Evolutionary conservation across 2,113 vertebrate species (phyloP).

Genomic region (Zosterops borbonicus): DNA sequence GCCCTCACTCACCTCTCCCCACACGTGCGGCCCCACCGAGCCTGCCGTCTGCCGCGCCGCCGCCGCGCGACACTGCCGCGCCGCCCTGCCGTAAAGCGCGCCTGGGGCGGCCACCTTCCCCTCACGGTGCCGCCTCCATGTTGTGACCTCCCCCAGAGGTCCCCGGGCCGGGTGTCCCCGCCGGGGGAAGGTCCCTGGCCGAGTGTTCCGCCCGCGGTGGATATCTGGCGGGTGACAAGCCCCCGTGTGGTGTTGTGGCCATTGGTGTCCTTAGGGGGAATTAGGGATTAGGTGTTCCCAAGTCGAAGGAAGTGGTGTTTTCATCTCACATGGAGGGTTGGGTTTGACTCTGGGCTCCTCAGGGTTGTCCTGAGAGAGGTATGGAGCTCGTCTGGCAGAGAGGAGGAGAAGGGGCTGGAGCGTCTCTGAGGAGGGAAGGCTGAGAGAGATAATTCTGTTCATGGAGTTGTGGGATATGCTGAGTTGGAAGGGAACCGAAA

Average conservation of each 20-base stretch:
- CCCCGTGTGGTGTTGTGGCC: too few relatives aligned
- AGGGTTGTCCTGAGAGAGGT: neutral
- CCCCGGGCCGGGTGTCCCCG: too few relatives aligned
- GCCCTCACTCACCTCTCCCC: fast-evolving
- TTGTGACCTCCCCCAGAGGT: too few relatives aligned
- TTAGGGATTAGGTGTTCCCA: neutral
- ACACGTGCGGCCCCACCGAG: neutral
- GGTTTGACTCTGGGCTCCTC: neutral
- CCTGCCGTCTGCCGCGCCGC: neutral
- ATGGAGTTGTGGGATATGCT: neutral
- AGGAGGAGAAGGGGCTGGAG: neutral
- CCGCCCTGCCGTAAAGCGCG: neutral
- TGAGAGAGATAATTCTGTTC: neutral
- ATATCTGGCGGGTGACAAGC: too few relatives aligned
- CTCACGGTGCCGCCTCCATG: too few relatives aligned
- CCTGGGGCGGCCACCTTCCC: too few relatives aligned
- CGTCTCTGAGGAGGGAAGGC: too few relatives aligned
- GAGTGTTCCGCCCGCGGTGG: too few relatives aligned
- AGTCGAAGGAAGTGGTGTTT: neutral
- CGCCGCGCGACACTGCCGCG: neutral
- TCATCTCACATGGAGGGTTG: neutral
- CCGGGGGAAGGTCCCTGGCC: too few relatives aligned
- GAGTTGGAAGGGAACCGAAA: neutral
- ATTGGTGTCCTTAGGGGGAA: neutral
- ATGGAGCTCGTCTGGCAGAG: neutral